Evolutionary conservation across 2,113 vertebrate genomes (phyloP).

Genomic region (Pimephales promelas): DNA sequence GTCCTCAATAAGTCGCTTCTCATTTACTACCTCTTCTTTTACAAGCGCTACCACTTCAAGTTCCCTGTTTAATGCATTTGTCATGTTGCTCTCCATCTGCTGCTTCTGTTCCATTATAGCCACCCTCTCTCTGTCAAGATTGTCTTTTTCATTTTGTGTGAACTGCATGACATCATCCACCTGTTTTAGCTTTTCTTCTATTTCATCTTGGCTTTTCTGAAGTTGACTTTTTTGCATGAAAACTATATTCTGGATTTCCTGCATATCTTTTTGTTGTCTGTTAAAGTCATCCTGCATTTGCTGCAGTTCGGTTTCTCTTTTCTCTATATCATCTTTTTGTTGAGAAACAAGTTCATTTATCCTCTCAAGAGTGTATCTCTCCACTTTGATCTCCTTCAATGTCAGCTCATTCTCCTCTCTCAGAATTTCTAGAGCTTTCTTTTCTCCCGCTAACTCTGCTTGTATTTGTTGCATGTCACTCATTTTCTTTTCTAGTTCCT

Average conservation of each 20-base stretch:
- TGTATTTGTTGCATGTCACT: conserved; percentile 42
- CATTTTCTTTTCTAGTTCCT: conserved; percentile 25
- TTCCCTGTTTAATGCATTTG: conserved; percentile 12
- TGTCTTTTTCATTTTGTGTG: conserved; percentile 39
- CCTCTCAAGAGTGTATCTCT: background rate
- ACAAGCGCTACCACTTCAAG: background rate
- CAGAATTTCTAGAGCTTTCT: background rate
- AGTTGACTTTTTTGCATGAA: conserved; percentile 16
- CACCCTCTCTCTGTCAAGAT: conserved; percentile 31
- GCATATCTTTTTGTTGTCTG: conserved; percentile 29
- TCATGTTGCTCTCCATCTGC: conserved; percentile 30
- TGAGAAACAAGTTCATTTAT: conserved; percentile 51
- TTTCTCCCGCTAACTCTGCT: background rate
- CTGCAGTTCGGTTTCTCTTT: conserved; percentile 26
- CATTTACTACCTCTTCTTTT: conserved; percentile 21
- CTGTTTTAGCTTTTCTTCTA: conserved; percentile 1
- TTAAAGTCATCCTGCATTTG: conserved; percentile 50
- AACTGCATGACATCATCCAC: conserved; percentile 1
- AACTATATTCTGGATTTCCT: conserved; percentile 5
- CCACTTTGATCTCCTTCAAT: conserved; percentile 3
- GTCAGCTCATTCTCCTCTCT: background rate
- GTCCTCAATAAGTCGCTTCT: conserved; percentile 19
- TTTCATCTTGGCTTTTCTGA: conserved; percentile 24
- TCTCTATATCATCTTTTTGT: conserved; percentile 46
- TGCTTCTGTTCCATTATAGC: conserved; percentile 23